Conservation (phyloP, 2,888 invertebrate genomes). For the Atherix ibis region DNA sequence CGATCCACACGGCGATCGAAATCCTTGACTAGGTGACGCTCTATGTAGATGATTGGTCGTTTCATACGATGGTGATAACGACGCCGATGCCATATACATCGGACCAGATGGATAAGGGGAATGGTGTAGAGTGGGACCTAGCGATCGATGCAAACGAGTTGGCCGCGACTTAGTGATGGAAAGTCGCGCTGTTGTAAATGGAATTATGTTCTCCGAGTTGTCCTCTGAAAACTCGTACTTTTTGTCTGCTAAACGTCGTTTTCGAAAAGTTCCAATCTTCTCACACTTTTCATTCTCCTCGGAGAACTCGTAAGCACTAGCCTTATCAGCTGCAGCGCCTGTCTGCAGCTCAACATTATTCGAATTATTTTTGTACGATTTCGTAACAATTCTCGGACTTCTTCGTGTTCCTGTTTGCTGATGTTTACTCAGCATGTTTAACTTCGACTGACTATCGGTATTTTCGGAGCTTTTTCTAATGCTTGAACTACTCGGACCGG, state of each 20-base stretch:
- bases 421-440: slow-evolving; percentile 18
- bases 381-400: slow-evolving; percentile 29
- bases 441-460: slow-evolving; percentile 12
- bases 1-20: slow-evolving; percentile 31
- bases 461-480: slow-evolving; percentile 7
- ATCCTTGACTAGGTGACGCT: slow-evolving; percentile 24
- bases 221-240: slow-evolving; percentile 85
- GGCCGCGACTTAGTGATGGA: slow-evolving; percentile 13
- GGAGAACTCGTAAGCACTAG: slow-evolving; percentile 61
- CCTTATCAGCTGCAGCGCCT: slow-evolving; percentile 17
- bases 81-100: slow-evolving; percentile 7
- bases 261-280: slow-evolving; percentile 71
- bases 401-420: slow-evolving; percentile 22
- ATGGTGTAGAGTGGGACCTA: slow-evolving; percentile 8
- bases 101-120: slow-evolving; percentile 8
- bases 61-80: slow-evolving; percentile 12
- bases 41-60: slow-evolving; percentile 17
- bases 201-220: slow-evolving; percentile 45
- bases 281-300: slow-evolving; percentile 73
- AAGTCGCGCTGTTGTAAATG: slow-evolving; percentile 27
- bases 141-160: slow-evolving; percentile 9
- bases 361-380: slow-evolving; percentile 28
- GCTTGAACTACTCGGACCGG: background rate
- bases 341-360: slow-evolving; percentile 26
- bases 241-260: slow-evolving; percentile 73